Evolutionary conservation across 2,113 vertebrate species (phyloP).

Genomic region (Planiliza haematocheilus): DNA sequence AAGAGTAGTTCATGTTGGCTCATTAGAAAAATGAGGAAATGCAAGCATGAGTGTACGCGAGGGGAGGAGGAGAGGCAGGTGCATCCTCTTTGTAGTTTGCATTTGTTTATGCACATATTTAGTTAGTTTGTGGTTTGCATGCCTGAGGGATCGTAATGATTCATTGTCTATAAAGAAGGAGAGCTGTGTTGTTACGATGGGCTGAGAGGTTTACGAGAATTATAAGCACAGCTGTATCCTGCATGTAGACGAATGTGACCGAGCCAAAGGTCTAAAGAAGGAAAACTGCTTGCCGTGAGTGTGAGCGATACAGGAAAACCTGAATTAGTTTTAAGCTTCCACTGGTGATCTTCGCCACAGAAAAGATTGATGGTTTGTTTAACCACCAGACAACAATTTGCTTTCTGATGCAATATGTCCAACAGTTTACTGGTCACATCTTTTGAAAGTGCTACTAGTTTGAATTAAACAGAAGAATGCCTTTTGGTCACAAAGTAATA

Average conservation of each 20-base stretch:
- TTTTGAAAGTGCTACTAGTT: too few species aligned
- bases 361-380: too few species aligned
- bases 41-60: conserved; percentile 1
- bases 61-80: conserved; percentile 39
- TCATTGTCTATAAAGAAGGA: conserved; percentile 57
- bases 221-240: conserved; percentile 75
- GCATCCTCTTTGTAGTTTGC: conserved; percentile 55
- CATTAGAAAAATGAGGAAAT: conserved; percentile 54
- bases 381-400: too few species aligned
- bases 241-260: conserved; percentile 40
- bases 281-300: conserved; percentile 25
- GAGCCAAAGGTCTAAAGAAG: conserved; percentile 34
- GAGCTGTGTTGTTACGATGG: conserved; percentile 34
- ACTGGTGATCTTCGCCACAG: too few species aligned
- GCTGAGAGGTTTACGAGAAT: conserved; percentile 63
- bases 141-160: conserved; percentile 49
- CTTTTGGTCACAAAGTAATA: too few species aligned
- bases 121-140: conserved; percentile 15
- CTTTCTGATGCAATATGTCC: too few species aligned
- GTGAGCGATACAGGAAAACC: conserved; percentile 30
- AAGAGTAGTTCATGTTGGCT: conserved; percentile 45
- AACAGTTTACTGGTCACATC: too few species aligned
- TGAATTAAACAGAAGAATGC: too few species aligned
- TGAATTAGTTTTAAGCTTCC: background rate
- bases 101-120: conserved; percentile 47